Base-by-base conservation (phyloP, 2,113 vertebrate genomes). In the Pteropus alecto region DNA sequence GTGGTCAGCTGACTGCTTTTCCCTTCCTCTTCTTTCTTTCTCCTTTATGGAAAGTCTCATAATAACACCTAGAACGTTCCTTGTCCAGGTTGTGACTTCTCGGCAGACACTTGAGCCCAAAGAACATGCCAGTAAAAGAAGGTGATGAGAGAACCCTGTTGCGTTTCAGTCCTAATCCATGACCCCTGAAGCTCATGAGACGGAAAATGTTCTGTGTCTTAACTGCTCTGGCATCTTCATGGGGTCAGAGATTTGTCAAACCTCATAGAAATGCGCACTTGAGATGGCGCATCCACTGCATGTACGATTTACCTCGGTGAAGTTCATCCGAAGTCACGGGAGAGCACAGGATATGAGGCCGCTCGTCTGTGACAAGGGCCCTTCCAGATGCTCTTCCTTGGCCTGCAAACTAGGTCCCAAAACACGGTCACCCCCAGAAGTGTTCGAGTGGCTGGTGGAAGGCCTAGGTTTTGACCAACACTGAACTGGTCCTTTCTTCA, bases 231-330 rank as follows among this genome's bases (percentile, higher is more conserved):
- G 12, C 38, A 43, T 68, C 65, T 33, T 24, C 12, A 3, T 1
- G 51, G 26, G 28, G 38, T 18, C 14, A 43, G 3, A 9, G 38
- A 21, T 35, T 51, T 77, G 79, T 38, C 35, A 67, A 9, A 95
- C 38, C 19, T n/a, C 21, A 46, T 12, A 8, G 22, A 68, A 43
- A 86, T 16, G 24, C 6, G 14, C 7, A 58, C 33, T 73, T 33
- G n/a, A 35, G 22, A 18, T 4, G 19, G 30, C 26, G 2, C 1
- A 1, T 26, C 6, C 51, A 7, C 0, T 16, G 6, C 24, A 15
- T 2, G 2, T 18, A 15, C 78, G 6, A 33, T 65, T 28, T 11
- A n/a, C 5, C 30, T 88, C 54, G 28, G 4, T 26, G 6, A 76
- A 35, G 22, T 33, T 51, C 78, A 48, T 16, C 41, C 70, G 22